Percentiles rank a stretch among this genome's conserved stretches.
Evolutionary conservation across 2,797 vertebrate genomes (phyloP).

Genomic region (Pygocentrus nattereri): DNA sequence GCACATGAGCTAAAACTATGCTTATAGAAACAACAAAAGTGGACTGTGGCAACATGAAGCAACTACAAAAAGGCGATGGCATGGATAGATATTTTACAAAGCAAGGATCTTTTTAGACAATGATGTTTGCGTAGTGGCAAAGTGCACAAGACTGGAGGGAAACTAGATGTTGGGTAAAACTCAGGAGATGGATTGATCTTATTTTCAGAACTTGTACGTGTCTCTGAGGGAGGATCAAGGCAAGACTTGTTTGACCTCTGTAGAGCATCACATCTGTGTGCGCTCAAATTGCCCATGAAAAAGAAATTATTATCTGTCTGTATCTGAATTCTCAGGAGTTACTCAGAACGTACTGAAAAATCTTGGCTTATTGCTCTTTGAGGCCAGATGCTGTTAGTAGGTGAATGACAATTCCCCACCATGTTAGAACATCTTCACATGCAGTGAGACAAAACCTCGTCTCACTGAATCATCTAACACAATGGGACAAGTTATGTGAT

Average conservation of each 20-base stretch:
- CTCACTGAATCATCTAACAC: background rate
- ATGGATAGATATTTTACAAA: constrained; percentile 40
- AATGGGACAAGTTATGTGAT: constrained; percentile 43
- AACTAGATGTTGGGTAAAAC: constrained; percentile 40
- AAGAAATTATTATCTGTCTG: background rate
- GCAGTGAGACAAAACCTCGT: constrained; percentile 35
- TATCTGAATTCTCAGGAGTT: constrained; percentile 6
- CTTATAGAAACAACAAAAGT: constrained; percentile 15
- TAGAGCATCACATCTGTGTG: constrained; percentile 7
- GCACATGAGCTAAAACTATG: background rate
- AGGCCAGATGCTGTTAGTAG: constrained; percentile 13
- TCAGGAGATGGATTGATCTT: constrained; percentile 30
- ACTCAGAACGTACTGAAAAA: background rate
- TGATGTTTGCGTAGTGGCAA: constrained; percentile 27
- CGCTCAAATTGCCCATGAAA: constrained; percentile 1
- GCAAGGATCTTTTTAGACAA: constrained; percentile 15
- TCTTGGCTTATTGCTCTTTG: constrained; percentile 35
- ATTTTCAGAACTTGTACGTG: constrained; percentile 42
- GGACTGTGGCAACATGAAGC: constrained; percentile 12
- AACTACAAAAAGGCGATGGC: constrained; percentile 25
- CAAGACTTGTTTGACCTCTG: background rate
- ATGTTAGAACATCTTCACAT: constrained; percentile 38
- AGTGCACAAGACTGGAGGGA: constrained; percentile 12
- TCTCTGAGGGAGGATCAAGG: constrained; percentile 52
- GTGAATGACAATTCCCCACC: constrained; percentile 7